phyloP scores from a whole-genome alignment of 1,140 invertebrate species.

The Chionoecetes opilio region DNA sequence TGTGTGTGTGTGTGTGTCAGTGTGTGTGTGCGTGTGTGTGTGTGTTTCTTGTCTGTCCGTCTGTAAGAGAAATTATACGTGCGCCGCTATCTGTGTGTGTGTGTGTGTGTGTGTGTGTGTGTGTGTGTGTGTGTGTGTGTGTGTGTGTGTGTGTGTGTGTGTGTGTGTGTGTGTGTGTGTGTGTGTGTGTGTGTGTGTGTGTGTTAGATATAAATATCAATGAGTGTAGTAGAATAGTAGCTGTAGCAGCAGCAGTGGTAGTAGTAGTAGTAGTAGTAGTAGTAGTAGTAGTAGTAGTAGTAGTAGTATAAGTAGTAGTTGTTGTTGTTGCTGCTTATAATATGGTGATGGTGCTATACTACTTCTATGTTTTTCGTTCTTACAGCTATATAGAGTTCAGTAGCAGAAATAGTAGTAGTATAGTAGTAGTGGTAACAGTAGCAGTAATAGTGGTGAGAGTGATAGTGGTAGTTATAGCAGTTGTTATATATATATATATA shows the following conservation, averaged over 20 bases:
- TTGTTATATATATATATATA: neutral
- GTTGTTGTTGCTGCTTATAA: too few relatives aligned
- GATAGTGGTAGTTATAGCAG: neutral
- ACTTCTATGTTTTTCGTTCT: too few relatives aligned
- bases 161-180: constrained; percentile 2
- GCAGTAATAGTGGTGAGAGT: neutral
- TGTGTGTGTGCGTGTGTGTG: too few relatives aligned
- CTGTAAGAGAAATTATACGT: neutral
- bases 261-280: constrained; percentile 24
- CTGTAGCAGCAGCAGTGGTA: constrained; percentile 31
- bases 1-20: neutral
- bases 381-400: too few relatives aligned
- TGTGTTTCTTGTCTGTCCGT: neutral
- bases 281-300: neutral
- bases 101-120: neutral
- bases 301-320: neutral
- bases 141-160: neutral
- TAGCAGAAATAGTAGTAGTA: neutral
- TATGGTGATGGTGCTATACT: too few relatives aligned
- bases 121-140: constrained; percentile 25
- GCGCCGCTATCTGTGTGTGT: neutral
- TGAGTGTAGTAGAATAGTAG: neutral
- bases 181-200: too few relatives aligned
- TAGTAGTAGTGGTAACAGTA: neutral
- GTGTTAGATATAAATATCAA: too few relatives aligned